These are phyloP conservation scores for Ibidorhyncha struthersii DNA, from an alignment of 2,113 vertebrate species.

Conservation along the genomic window DNA sequence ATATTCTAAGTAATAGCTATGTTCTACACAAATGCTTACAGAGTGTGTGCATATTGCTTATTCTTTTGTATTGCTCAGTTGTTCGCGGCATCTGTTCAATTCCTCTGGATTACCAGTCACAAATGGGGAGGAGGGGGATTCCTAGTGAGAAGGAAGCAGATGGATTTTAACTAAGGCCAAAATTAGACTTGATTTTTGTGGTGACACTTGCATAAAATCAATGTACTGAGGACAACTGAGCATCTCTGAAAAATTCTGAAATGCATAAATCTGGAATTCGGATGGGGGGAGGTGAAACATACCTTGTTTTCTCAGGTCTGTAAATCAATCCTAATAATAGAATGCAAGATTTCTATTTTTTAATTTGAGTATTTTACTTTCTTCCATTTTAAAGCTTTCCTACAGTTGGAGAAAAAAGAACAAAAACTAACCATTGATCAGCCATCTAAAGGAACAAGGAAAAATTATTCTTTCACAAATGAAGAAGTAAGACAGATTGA, in stretches of 20 bases:
- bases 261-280: not conserved
- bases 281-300: not conserved
- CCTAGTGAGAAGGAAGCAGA: not conserved
- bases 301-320: not conserved
- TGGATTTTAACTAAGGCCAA: not conserved
- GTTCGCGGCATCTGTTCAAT: not conserved
- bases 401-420: conserved; percentile 79
- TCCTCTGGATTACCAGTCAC: not conserved
- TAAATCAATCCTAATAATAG: not conserved
- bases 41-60: not conserved
- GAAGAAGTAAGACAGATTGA: conserved; percentile 89
- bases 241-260: not conserved
- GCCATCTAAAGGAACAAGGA: conserved; percentile 71
- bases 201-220: not conserved
- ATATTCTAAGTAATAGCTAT: not conserved
- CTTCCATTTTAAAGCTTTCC: conserved; percentile 76
- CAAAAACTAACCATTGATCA: conserved; percentile 68
- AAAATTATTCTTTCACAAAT: conserved; percentile 90
- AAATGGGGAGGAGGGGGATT: not conserved
- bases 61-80: not conserved
- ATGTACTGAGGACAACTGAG: not conserved
- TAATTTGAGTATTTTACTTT: not conserved
- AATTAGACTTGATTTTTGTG: not conserved
- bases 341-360: not conserved
- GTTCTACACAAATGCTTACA: not conserved